Base-by-base conservation (phyloP, 1,140 invertebrate species). In the Hylaeus volcanicus region DNA sequence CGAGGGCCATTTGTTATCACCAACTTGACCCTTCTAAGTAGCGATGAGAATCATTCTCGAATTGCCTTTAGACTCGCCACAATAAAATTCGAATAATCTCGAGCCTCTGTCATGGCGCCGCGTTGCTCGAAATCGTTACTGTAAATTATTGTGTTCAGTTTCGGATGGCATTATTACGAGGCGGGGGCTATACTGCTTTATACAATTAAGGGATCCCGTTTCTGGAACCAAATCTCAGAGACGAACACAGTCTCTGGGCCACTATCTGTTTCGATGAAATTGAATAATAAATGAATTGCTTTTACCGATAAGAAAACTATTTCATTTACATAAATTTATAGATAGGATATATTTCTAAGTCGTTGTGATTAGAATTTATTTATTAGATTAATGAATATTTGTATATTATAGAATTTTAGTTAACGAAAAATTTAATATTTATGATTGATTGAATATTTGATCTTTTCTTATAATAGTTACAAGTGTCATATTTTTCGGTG, bases 1-100 rank as follows among this genome's bases (percentile, higher is more conserved):
- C 85, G 88, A 87, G 81, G 78, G 77, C 76, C 89, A 90, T 91
- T 91, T 91, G 88, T 90, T 87, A 90, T 84, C 86, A 81, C 85
- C 75, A 84, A 86, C 74, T 87, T 88, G 83, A 64, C 77, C 79
- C 39, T 71, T 43, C 53, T 71, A 71, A 71, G 69, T 71, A 71
- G 53, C 15, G 69, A 70, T 41, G 68, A 15, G 69, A 58, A 71
- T 71, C 69, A 71, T 71, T 71, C 69, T 43, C 39, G 26, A 41
- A 71, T 53, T 58, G 69, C 69, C 69, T 43, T 51, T 11, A 5
- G 48, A 58, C 39, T 12, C 14, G 69, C 53, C 69, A 43, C 53
- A 26, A 58, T 71, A 53, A 71, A 71, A 71, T 71, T 39, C 39
- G 53, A 71, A 71, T 56, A 43, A 71, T 71, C 69, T 12, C 5